Evolutionary conservation across 2,888 invertebrate species (phyloP).

Genomic region (Eurytoma californica): DNA sequence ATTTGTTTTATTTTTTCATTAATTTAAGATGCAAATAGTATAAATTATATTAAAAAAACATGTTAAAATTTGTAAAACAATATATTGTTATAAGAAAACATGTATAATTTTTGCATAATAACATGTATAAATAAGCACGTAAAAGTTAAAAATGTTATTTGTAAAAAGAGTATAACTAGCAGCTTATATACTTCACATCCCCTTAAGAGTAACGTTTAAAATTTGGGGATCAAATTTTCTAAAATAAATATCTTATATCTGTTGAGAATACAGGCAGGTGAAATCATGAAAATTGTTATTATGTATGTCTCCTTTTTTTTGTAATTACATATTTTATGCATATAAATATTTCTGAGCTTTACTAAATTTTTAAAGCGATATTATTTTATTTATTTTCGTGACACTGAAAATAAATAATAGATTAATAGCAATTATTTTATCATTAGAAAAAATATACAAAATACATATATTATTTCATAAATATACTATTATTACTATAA

Average conservation of each 20-base stretch:
- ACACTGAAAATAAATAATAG: constrained; percentile 41
- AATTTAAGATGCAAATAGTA: not conserved
- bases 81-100: constrained; percentile 13
- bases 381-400: constrained; percentile 51
- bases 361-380: constrained; percentile 42
- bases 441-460: constrained; percentile 53
- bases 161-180: constrained; percentile 1
- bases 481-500: constrained; percentile 44
- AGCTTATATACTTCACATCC: constrained; percentile 44
- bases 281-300: constrained; percentile 49
- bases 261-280: constrained; percentile 56
- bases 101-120: constrained; percentile 35
- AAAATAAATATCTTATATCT: constrained; percentile 43
- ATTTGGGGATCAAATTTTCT: constrained; percentile 41
- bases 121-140: constrained; percentile 41
- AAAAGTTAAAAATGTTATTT: constrained; percentile 22
- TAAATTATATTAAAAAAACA: constrained; percentile 1
- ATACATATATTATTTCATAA: constrained; percentile 40
- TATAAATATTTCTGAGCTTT: constrained; percentile 33
- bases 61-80: constrained; percentile 35
- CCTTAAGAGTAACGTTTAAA: constrained; percentile 41
- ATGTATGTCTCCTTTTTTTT: constrained; percentile 45
- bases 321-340: constrained; percentile 41
- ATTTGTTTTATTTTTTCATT: constrained; percentile 16
- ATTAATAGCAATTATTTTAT: constrained; percentile 39